Evolutionary conservation across 92 coral and sea anemone species (phyloP), one percentile per base, ranked within the genome.

Genomic region (Phenganax subtilis): DNA sequence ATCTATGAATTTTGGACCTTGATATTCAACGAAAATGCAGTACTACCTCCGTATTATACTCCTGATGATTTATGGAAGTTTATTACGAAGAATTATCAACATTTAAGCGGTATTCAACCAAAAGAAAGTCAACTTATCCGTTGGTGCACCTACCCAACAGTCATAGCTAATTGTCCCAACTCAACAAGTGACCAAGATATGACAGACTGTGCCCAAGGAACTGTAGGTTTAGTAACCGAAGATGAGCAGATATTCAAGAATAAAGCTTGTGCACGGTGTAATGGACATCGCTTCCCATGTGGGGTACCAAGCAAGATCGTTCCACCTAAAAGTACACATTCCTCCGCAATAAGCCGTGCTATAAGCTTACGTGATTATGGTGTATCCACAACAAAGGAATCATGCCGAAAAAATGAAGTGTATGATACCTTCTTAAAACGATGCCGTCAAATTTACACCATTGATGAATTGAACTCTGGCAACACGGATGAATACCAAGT

Each of bases 211-310:
- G 51, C 51, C 14, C 67, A 79, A 11, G 83, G 74, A 63, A 47
- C 74, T 2, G 74, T 28, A 54, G 83, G 83, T 16, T 54, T 79
- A 62, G 83, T 79, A 51, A 31, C 63, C 47, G 62, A 29, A 51
- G 29, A 17, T 1, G 12, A 16, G 11, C 47, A 51, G 15, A 47
- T 62, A 27, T 79, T 62, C 37, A 79, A 52, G 53, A 79, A 65
- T 54, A 79, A 47, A 52, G 82, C 66, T 16, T 78, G 82, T 78
- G 82, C 82, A 16, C 25, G 20, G 59, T 78, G 82, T 52, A 78
- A 78, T 54, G 73, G 73, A 7, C 55, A 59, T 61, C 51, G 31
- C 51, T 8, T n/a, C 25, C 51, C 70, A 14, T 78, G 73, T 51
- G 82, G 72, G 16, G 82, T 78, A 3, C 8, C 57, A 4, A 62